Conservation (phyloP, 2,797 vertebrate genomes). For the Rhabdomys pumilio region DNA sequence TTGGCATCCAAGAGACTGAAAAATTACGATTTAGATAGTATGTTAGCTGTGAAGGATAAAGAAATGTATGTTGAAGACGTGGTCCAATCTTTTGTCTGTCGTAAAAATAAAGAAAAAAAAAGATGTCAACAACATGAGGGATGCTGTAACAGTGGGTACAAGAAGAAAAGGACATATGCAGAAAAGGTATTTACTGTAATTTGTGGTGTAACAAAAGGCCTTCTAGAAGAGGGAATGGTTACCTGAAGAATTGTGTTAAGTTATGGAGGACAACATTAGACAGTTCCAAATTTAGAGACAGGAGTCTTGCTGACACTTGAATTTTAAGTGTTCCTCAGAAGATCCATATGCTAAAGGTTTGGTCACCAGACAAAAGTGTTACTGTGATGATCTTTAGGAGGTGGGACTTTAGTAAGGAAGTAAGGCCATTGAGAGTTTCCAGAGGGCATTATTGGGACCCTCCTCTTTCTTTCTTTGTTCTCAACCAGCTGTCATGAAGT, state of each 20-base stretch:
- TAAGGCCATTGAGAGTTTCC: not conserved
- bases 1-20: constrained; percentile 3
- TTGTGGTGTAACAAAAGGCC: not conserved
- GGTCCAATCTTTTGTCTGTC: not conserved
- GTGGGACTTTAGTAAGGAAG: not conserved
- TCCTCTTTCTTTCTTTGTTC: not conserved
- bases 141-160: not conserved
- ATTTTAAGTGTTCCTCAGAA: not conserved
- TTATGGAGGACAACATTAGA: not conserved
- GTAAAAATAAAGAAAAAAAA: not conserved
- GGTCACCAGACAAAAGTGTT: not conserved
- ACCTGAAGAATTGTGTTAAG: not conserved
- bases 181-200: not conserved
- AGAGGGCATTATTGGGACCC: not conserved
- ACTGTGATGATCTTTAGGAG: too few relatives aligned
- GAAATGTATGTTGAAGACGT: not conserved
- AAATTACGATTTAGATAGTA: not conserved
- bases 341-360: not conserved
- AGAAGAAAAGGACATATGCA: not conserved
- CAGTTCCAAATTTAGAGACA: not conserved
- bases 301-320: not conserved
- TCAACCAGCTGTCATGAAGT: not conserved
- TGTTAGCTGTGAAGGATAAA: not conserved
- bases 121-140: not conserved
- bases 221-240: constrained; percentile 5